Evolutionary conservation across 2,888 invertebrate species (phyloP).

Genomic region (Drosophila picticornis): DNA sequence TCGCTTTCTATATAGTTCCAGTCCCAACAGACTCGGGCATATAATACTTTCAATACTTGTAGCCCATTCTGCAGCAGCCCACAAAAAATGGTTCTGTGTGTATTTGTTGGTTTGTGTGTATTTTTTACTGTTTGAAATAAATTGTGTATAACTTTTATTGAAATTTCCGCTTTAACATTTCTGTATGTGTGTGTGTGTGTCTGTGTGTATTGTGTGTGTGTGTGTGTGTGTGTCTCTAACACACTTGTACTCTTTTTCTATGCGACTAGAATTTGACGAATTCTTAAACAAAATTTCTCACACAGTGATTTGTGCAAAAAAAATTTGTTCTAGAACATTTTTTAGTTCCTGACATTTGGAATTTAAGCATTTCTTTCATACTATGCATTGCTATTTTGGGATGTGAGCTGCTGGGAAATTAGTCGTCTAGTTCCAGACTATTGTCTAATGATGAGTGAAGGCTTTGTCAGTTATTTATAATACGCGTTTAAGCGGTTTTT

Average conservation of each 20-base stretch:
- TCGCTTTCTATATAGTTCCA: slow-evolving; percentile 41
- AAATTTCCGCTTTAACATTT: slow-evolving; percentile 76
- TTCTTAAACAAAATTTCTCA: slow-evolving; percentile 46
- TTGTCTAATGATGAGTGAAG: slow-evolving; percentile 10
- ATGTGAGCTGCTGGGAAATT: slow-evolving; percentile 22
- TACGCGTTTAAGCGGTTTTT: not conserved
- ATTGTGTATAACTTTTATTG: slow-evolving; percentile 78
- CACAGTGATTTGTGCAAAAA: slow-evolving; percentile 16
- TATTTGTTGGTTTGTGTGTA: slow-evolving; percentile 28
- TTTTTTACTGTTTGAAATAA: slow-evolving; percentile 73
- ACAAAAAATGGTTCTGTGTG: slow-evolving; percentile 7
- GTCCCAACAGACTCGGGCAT: slow-evolving; percentile 10
- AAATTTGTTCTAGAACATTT: slow-evolving; percentile 31
- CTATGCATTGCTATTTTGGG: slow-evolving; percentile 33
- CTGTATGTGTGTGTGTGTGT: slow-evolving; percentile 11
- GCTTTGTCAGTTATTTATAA: not conserved
- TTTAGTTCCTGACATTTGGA: slow-evolving; percentile 34
- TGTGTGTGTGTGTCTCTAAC: slow-evolving; percentile 18
- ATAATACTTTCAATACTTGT: slow-evolving; percentile 52
- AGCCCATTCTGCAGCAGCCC: slow-evolving; percentile 39
- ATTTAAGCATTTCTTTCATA: slow-evolving; percentile 2
- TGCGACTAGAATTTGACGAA: slow-evolving; percentile 32
- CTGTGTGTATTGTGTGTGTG: slow-evolving; percentile 27
- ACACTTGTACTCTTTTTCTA: slow-evolving; percentile 20
- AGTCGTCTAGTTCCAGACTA: not conserved